A percentile compares a stretch with the other conserved stretches of the same genome.
These are phyloP conservation scores for Brachyptera risi DNA, from an alignment of 2,888 invertebrate genomes.

Conservation along the genomic window DNA sequence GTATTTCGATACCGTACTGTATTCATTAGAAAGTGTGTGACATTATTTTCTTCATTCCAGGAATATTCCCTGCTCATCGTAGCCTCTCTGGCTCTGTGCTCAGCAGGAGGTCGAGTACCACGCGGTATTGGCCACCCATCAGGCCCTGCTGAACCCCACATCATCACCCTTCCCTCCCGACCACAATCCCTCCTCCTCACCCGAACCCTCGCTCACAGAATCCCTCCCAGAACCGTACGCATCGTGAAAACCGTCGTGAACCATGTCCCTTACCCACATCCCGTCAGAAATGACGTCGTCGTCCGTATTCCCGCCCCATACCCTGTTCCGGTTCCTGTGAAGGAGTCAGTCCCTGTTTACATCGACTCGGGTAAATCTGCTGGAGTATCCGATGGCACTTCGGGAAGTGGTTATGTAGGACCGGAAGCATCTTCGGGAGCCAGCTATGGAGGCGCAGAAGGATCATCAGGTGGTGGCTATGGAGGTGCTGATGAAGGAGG, in stretches of 20 bases:
- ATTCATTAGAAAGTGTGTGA: background rate
- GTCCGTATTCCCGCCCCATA: conserved; percentile 37
- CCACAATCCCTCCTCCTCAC: conserved; percentile 8
- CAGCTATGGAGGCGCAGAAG: background rate
- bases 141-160: background rate
- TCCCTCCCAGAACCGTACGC: conserved; percentile 32
- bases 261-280: conserved; percentile 33
- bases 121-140: background rate
- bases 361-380: background rate
- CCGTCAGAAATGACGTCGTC: conserved; percentile 33
- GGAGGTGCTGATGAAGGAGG: background rate
- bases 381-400: background rate
- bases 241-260: conserved; percentile 36
- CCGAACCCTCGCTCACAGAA: conserved; percentile 24
- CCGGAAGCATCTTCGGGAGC: background rate
- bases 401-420: background rate
- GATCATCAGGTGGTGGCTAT: background rate
- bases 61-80: background rate
- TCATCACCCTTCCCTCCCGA: conserved; percentile 1
- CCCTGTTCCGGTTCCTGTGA: conserved; percentile 40
- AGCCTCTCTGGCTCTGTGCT: background rate
- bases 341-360: conserved; percentile 2
- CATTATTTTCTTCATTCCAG: background rate
- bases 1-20: too few species aligned
- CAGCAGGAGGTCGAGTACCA: background rate